These are phyloP conservation scores for Bostrychus sinensis DNA, from an alignment of 2,113 vertebrate species.

Conservation along the genomic window DNA sequence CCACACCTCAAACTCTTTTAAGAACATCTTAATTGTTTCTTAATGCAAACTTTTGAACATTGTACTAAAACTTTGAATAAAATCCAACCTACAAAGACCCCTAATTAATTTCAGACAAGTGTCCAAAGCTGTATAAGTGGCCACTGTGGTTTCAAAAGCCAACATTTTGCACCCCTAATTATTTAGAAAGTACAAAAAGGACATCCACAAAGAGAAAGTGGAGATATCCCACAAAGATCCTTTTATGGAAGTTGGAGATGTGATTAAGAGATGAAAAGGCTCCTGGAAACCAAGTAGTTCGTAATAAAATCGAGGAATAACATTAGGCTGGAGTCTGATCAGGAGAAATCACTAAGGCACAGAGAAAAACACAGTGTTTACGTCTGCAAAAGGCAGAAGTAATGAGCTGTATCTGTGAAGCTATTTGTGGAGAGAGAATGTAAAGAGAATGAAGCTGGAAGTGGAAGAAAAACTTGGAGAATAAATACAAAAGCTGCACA, in stretches of 20 bases:
- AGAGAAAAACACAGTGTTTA: slow-evolving; percentile 11
- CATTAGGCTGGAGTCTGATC: not conserved
- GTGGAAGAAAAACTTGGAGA: not conserved
- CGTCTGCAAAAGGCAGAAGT: not conserved
- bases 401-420: not conserved
- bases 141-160: not conserved
- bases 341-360: not conserved
- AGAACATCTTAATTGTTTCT: not conserved
- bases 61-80: too few species aligned
- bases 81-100: too few species aligned
- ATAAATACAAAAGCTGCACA: not conserved
- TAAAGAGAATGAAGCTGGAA: not conserved
- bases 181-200: not conserved
- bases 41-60: not conserved
- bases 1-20: not conserved
- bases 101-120: not conserved
- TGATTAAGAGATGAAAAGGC: slow-evolving; percentile 21
- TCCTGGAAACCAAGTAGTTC: not conserved
- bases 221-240: not conserved
- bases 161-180: not conserved
- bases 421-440: not conserved
- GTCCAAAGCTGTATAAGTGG: not conserved
- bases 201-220: not conserved
- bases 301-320: not conserved
- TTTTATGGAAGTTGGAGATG: not conserved